Evolutionary conservation across 1,140 invertebrate genomes (phyloP).

Genomic region (Micrasema minimum): DNA sequence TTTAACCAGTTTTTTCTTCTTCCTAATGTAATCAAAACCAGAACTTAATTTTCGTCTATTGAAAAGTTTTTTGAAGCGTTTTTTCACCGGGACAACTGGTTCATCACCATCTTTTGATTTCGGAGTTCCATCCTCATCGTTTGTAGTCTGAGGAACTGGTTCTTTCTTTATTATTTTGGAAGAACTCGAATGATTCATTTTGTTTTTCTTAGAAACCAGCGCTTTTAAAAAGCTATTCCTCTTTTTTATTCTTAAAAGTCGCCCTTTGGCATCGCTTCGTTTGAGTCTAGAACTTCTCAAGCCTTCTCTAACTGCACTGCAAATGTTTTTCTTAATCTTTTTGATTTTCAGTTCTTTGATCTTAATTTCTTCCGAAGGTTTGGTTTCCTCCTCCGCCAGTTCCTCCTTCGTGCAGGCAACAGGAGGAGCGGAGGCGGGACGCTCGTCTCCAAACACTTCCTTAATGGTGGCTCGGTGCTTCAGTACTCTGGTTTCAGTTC

Average conservation of each 20-base stretch:
- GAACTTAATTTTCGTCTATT: slow-evolving; percentile 66
- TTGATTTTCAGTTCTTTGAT: slow-evolving; percentile 47
- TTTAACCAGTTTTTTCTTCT: slow-evolving; percentile 77
- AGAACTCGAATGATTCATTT: slow-evolving; percentile 34
- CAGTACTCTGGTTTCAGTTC: slow-evolving; percentile 79
- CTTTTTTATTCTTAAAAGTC: slow-evolving; percentile 67
- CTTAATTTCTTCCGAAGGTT: slow-evolving; percentile 52
- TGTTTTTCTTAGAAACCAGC: slow-evolving; percentile 61
- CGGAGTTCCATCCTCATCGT: slow-evolving; percentile 54
- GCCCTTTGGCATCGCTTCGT: slow-evolving; percentile 70
- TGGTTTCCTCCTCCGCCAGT: slow-evolving; percentile 56
- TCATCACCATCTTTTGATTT: slow-evolving; percentile 52
- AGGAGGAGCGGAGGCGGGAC: slow-evolving; percentile 74
- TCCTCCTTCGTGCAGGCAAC: slow-evolving; percentile 60
- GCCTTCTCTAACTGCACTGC: slow-evolving; percentile 66
- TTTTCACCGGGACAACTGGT: slow-evolving; percentile 47
- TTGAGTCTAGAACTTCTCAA: slow-evolving; percentile 69
- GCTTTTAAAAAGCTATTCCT: slow-evolving; percentile 69
- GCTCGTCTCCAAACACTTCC: slow-evolving; percentile 81
- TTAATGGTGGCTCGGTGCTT: slow-evolving; percentile 82
- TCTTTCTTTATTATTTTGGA: slow-evolving; percentile 42
- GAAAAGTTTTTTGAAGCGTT: slow-evolving; percentile 63
- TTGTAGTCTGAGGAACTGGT: slow-evolving; percentile 2
- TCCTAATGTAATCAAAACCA: slow-evolving; percentile 89
- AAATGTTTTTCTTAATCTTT: slow-evolving; percentile 46